Base-by-base conservation (phyloP, 2,797 vertebrate genomes). In the Tragelaphus oryx region DNA sequence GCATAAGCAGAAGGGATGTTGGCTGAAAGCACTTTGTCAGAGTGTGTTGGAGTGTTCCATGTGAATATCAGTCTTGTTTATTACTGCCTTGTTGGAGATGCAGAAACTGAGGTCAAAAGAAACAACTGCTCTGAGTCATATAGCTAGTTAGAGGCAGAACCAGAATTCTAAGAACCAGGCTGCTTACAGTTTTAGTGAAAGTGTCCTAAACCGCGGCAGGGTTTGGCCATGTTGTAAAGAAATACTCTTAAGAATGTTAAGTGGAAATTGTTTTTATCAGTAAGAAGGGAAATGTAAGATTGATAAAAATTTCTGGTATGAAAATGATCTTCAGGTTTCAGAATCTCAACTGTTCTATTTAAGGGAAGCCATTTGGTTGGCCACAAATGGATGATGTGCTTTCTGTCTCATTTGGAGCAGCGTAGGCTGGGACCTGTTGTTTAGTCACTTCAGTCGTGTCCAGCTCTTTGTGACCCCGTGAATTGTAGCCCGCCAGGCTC, bases 321-420 rank as follows among this genome's bases (percentile, higher is more conserved):
- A 81, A 93, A 54, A 57, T 84, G 85, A 75, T 71, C 46, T 92
- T 85, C 71, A 46, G 26, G 17, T 92, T 95, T 97, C 60, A 89
- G 52, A 57, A 68, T 88, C n/a, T 78, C 68, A 50, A 11, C 46
- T 94, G 28, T 60, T 83, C 80, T 89, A 48, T 62, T 87, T 95
- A 41, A 44, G 33, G 46, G 68, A 81, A 50, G 37, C 74, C 52
- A 57, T 85, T 88, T 83, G 88, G 30, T 87, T 93, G 94, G 33
- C 41, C 59, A 52, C 22, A 79, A 55, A 20, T 84, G 59, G 54
- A 9, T 84, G 60, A 37, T 37, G 62, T 79, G 57, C 46, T 89
- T 85, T 94, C 17, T 22, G 4, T 84, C 33, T 80, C 55, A 14
- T 24, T 79, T 87, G 62, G 50, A 95, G 55, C 50, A 74, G 30